Percentiles rank a stretch among this genome's conserved stretches.
Conservation (phyloP, 2,888 invertebrate species). For the Steinernema carpocapsae region DNA sequence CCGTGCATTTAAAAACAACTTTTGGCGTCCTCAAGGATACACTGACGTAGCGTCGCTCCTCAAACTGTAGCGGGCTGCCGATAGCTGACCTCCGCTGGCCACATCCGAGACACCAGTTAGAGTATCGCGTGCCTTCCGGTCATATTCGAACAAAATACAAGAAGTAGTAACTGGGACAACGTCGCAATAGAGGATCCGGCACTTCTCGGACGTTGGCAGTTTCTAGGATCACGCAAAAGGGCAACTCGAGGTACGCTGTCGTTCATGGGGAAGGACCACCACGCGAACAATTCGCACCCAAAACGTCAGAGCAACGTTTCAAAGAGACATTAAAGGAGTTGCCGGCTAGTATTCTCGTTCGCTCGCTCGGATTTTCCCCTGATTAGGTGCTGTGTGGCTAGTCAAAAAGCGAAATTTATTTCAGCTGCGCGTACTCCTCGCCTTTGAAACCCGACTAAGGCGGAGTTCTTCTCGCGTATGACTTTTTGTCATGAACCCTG, state of each 20-base stretch:
- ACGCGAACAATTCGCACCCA: constrained; percentile 31
- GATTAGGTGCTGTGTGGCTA: constrained; percentile 33
- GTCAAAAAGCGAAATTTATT: constrained; percentile 33
- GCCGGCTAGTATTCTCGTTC: constrained; percentile 31
- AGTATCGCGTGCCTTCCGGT: neutral
- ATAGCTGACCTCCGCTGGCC: neutral
- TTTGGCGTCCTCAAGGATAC: constrained; percentile 11
- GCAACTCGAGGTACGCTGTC: neutral
- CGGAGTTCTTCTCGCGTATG: neutral
- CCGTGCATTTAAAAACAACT: constrained; percentile 34
- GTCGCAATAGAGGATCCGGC: neutral
- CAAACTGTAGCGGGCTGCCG: constrained; percentile 12
- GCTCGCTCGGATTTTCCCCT: constrained; percentile 30
- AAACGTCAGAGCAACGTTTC: constrained; percentile 18
- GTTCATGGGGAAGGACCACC: constrained; percentile 25
- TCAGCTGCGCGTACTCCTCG: constrained; percentile 32
- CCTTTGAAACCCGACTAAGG: constrained; percentile 14
- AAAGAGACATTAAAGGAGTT: constrained; percentile 31
- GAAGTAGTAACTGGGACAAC: neutral
- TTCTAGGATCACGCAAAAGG: neutral
- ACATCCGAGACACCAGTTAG: neutral
- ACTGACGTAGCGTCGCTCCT: neutral
- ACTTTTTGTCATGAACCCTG: constrained; percentile 14
- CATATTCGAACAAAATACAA: constrained; percentile 4
- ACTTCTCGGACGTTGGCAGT: neutral